A percentile compares a stretch with the other conserved stretches of the same genome.
Evolutionary conservation across 2,113 vertebrate species (phyloP).

Genomic region (Gasterosteus nipponicus): DNA sequence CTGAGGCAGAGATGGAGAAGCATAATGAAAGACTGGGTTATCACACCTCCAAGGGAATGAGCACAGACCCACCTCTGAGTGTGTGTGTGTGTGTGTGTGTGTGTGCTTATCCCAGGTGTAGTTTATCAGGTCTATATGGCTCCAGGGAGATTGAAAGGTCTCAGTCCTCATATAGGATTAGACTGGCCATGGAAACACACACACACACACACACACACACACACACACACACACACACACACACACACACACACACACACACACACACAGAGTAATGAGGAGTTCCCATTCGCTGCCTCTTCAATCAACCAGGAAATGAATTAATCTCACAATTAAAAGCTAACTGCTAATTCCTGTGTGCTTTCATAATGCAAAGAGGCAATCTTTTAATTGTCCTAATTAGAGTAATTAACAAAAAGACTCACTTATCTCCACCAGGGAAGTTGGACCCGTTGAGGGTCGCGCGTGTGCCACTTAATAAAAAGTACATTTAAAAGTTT

Average conservation of each 20-base stretch:
- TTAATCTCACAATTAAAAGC: constrained; percentile 85
- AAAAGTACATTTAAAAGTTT: constrained; percentile 71
- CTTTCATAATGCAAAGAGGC: constrained; percentile 77
- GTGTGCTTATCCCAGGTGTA: constrained; percentile 56
- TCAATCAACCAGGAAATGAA: constrained; percentile 86
- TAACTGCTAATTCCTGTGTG: constrained; percentile 78
- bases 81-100: constrained; percentile 29
- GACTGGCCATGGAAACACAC: constrained; percentile 57
- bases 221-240: constrained; percentile 55
- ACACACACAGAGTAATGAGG: constrained; percentile 71
- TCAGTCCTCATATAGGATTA: constrained; percentile 79
- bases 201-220: constrained; percentile 54
- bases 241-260: constrained; percentile 56
- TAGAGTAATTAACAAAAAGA: constrained; percentile 77
- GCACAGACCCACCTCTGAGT: constrained; percentile 45
- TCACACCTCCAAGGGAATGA: constrained; percentile 70
- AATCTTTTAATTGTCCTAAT: constrained; percentile 86
- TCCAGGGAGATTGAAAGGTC: constrained; percentile 61
- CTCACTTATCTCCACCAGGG: constrained; percentile 76
- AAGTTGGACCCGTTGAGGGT: constrained; percentile 66
- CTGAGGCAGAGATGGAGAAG: constrained; percentile 53
- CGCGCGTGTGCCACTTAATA: constrained; percentile 58
- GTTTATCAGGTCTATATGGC: constrained; percentile 76
- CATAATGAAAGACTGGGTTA: constrained; percentile 75
- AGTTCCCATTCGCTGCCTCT: constrained; percentile 78